These are phyloP conservation scores for Clunio marinus DNA, from an alignment of 2,888 invertebrate species.

Conservation along the genomic window DNA sequence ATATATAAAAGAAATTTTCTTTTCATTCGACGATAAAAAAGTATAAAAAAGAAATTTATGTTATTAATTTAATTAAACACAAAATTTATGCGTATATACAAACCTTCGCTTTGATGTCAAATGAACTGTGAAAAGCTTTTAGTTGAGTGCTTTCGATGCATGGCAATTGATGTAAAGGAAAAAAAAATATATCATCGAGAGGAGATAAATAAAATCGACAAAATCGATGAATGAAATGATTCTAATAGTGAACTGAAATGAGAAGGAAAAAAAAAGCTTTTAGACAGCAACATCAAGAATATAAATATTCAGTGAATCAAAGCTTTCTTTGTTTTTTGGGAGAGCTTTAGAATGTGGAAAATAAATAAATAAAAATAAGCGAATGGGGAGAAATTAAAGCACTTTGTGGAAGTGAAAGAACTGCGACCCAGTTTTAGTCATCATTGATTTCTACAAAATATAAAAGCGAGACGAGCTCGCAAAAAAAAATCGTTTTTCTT, in stretches of 20 bases:
- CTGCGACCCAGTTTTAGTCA: slow-evolving; percentile 8
- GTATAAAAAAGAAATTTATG: neutral
- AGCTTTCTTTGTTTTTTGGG: neutral
- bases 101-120: neutral
- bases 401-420: neutral
- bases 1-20: too few species aligned
- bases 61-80: slow-evolving; percentile 9
- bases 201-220: neutral
- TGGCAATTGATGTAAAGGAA: neutral
- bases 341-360: too few species aligned
- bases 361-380: neutral
- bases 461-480: slow-evolving; percentile 2
- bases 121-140: neutral
- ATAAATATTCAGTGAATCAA: too few species aligned
- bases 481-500: neutral
- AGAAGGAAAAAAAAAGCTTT: slow-evolving; percentile 1
- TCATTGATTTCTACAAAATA: slow-evolving; percentile 13
- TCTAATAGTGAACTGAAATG: neutral
- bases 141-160: neutral
- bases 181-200: neutral
- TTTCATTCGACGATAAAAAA: neutral
- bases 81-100: neutral
- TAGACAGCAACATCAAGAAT: too few species aligned
- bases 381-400: neutral
- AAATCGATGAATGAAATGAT: slow-evolving; percentile 23